phyloP scores from a whole-genome alignment of 2,113 vertebrate species.

The Phainopepla nitens region DNA sequence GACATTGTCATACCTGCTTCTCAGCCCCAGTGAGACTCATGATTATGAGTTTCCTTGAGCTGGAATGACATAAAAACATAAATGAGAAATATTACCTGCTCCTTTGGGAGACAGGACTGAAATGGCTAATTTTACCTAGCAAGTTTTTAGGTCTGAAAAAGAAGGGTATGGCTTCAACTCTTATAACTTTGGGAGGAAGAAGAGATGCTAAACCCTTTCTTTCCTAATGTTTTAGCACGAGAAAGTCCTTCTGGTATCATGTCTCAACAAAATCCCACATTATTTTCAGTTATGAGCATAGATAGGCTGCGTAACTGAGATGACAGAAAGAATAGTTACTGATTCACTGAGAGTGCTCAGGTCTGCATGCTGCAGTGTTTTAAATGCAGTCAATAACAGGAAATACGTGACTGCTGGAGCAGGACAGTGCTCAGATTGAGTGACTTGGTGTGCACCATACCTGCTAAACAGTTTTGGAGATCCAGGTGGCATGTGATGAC shows the following conservation, averaged over 20 bases:
- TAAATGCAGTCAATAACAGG: neutral
- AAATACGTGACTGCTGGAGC: neutral
- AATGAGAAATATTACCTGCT: neutral
- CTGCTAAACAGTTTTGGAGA: neutral
- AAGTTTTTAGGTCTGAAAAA: neutral
- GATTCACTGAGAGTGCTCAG: neutral
- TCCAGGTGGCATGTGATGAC: neutral
- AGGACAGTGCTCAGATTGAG: neutral
- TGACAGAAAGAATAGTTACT: neutral
- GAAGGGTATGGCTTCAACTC: neutral
- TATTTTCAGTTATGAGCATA: neutral
- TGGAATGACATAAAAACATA: neutral
- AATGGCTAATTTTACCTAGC: neutral
- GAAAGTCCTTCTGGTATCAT: neutral
- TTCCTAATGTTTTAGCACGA: neutral
- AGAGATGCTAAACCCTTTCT: neutral
- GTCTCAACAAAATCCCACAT: neutral
- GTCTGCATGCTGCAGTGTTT: neutral
- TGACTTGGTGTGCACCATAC: neutral
- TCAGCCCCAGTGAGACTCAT: neutral
- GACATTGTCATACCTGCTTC: neutral
- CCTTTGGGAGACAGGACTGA: neutral
- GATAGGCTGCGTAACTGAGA: neutral
- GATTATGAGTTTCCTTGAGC: neutral
- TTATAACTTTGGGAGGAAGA: neutral